phyloP scores from a whole-genome alignment of 1,140 invertebrate genomes.

The Schlechtendalia chinensis region DNA sequence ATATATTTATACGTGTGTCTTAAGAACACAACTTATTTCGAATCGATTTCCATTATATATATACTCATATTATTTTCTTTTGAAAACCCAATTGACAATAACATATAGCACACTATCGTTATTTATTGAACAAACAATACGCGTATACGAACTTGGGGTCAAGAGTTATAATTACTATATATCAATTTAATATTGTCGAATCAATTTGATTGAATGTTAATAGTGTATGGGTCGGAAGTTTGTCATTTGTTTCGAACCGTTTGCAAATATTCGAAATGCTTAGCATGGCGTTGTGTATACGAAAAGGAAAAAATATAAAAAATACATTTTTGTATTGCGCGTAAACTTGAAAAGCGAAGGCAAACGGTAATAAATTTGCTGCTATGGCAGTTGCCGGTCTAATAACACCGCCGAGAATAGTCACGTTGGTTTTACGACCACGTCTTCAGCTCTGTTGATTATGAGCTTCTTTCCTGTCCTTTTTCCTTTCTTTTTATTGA shows the following conservation, averaged over 20 bases:
- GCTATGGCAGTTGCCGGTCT: not conserved
- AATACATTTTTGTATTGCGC: not conserved
- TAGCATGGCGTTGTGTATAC: not conserved
- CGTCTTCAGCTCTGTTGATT: conserved; percentile 13
- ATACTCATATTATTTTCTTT: too few relatives aligned
- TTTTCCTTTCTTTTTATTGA: conserved; percentile 31
- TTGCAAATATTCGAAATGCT: not conserved
- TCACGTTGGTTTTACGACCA: conserved; percentile 7
- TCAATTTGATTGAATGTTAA: too few relatives aligned
- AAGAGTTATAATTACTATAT: too few relatives aligned
- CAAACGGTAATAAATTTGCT: not conserved
- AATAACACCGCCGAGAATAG: not conserved
- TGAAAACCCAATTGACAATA: too few relatives aligned
- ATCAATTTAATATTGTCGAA: too few relatives aligned
- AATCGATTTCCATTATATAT: too few relatives aligned
- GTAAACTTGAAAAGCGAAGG: not conserved
- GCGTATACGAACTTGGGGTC: too few relatives aligned
- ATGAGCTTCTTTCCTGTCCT: not conserved
- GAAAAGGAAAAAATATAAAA: not conserved
- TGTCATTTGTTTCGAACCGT: not conserved
- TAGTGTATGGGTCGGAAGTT: too few relatives aligned
- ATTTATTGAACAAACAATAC: too few relatives aligned
- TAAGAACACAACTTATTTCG: not conserved
- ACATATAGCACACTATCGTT: too few relatives aligned
- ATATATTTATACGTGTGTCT: not conserved